Base-by-base conservation (phyloP, 2,797 vertebrate species). In the Poeciliopsis turneri region DNA sequence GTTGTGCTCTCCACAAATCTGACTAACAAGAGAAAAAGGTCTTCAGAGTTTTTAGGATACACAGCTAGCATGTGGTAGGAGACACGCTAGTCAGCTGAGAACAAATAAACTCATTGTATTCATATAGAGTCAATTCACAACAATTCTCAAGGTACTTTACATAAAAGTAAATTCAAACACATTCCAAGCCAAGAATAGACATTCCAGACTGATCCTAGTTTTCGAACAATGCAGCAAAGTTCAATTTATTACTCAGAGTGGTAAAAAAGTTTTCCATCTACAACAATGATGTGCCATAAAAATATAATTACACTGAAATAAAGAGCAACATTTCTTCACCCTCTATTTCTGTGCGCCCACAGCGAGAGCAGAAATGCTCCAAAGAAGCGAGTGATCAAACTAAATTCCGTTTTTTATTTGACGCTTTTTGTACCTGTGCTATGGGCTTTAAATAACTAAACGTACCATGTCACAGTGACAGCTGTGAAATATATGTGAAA, bases 391-490 rank as follows among this genome's bases (percentile, higher is more conserved):
- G 0, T 73, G 45, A 80, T 78, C 51, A 33, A 15, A 75, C 30
- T 51, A 78, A 59, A 68, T 15, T 28, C 49, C 49, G 20, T 53
- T 76, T 49, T 25, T 76, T 46, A 75, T 78, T 59, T 76, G 36
- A 15, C 45, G 33, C n/a, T 69, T 23, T 57, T 33, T 71, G 23
- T 57, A 49, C 33, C 20, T 8, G 57, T 25, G 75, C 79, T 79
- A 20, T 36, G 5, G 39, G 72, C 47, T 28, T 68, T 61, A 64
- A 43, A 64, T 70, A 4, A 79, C 59, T 70, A 73, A 71, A 39
- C 16, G 70, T 47, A 46, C 46, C 72, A 71, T 55, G 55, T 80
- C 73, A 78, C 8, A 79, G 61, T 80, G 66, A 80, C 15, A 81
- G 28, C 66, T 80, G 30, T 68, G 59, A 74, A 66, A 68, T 36